A percentile compares a stretch with the other conserved stretches of the same genome.
These are phyloP conservation scores for Cepphus grylle DNA, from an alignment of 2,113 vertebrate genomes.

Conservation along the genomic window DNA sequence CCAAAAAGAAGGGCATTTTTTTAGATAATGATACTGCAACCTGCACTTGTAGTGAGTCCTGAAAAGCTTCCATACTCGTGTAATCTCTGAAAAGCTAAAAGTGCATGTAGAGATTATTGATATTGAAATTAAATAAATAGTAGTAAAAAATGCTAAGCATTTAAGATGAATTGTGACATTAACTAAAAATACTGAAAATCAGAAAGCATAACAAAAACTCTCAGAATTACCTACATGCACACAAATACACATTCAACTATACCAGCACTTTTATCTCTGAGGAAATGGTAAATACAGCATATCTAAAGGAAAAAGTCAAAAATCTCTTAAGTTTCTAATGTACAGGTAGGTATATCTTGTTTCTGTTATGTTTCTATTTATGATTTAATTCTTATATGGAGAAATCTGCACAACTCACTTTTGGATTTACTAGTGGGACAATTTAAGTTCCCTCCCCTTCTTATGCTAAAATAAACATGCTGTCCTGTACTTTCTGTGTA, in stretches of 20 bases:
- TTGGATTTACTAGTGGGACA: not conserved
- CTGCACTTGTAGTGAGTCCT: not conserved
- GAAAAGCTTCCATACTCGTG: not conserved
- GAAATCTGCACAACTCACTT: not conserved
- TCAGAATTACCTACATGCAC: not conserved
- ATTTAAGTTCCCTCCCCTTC: not conserved
- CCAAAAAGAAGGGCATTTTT: not conserved
- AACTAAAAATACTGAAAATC: not conserved
- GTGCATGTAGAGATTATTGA: not conserved
- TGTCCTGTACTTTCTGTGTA: not conserved
- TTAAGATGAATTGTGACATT: not conserved
- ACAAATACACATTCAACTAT: not conserved
- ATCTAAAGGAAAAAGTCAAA: not conserved
- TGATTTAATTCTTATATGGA: not conserved
- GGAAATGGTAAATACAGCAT: not conserved
- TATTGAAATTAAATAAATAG: not conserved
- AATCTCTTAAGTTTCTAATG: not conserved
- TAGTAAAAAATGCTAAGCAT: not conserved
- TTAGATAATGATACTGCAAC: not conserved
- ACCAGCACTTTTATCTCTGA: not conserved
- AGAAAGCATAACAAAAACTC: not conserved
- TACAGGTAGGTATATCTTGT: rapidly evolving
- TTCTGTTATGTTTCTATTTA: not conserved
- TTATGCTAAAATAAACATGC: not conserved
- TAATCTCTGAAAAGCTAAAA: not conserved